Evolutionary conservation across 2,797 vertebrate species (phyloP).

Genomic region (Halcyon leucocephala): DNA sequence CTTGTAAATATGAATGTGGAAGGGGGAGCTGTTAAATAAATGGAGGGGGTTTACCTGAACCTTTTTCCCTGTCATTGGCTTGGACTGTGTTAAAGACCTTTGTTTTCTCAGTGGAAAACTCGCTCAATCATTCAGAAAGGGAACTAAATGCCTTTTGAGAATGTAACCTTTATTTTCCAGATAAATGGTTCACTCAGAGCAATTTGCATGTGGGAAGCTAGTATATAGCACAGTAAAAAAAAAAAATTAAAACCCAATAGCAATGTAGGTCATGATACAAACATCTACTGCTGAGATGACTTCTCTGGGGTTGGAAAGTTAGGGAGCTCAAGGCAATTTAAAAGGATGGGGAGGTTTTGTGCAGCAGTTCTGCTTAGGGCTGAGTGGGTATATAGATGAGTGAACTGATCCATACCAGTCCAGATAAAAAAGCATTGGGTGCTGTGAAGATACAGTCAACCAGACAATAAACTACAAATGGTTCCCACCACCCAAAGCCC

Average conservation of each 20-base stretch:
- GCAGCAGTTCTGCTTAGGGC: not conserved
- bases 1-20: constrained; percentile 67
- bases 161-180: constrained; percentile 72
- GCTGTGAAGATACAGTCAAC: not conserved
- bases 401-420: not conserved
- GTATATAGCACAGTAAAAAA: constrained; percentile 30
- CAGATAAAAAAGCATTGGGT: not conserved
- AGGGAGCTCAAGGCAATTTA: constrained; percentile 2
- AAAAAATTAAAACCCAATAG: constrained; percentile 52
- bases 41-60: constrained; percentile 62
- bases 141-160: constrained; percentile 70
- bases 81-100: constrained; percentile 50
- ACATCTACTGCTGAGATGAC: constrained; percentile 33
- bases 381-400: not conserved
- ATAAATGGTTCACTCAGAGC: constrained; percentile 71
- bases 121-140: constrained; percentile 58
- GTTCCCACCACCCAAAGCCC: not conserved
- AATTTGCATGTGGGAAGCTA: constrained; percentile 68
- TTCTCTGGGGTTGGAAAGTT: constrained; percentile 52
- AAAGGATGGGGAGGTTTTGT: not conserved
- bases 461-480: not conserved
- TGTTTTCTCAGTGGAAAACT: constrained; percentile 65
- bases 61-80: constrained; percentile 43
- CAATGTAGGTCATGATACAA: constrained; percentile 66
- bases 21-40: constrained; percentile 54